These are phyloP conservation scores for Torymus texanus DNA, from an alignment of 2,888 invertebrate genomes.

Conservation along the genomic window DNA sequence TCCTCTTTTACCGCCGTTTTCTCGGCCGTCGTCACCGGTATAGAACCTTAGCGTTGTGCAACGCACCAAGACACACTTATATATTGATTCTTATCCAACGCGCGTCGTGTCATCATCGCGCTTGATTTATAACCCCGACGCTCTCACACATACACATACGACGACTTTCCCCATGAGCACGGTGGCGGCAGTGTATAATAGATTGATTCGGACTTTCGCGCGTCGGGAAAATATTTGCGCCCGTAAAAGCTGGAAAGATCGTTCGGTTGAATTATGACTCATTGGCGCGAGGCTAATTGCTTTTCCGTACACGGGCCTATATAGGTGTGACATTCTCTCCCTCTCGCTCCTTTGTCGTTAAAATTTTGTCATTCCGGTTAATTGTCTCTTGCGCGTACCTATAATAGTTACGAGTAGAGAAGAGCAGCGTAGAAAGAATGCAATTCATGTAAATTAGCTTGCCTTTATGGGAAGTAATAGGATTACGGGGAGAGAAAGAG, in stretches of 20 bases:
- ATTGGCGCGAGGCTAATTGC: neutral
- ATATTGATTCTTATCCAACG: constrained; percentile 15
- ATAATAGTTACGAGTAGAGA: neutral
- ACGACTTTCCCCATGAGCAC: neutral
- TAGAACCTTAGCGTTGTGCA: too few relatives aligned
- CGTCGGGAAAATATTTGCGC: constrained; percentile 9
- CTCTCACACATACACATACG: too few relatives aligned
- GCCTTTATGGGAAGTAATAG: neutral
- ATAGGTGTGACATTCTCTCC: neutral
- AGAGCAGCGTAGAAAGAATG: neutral
- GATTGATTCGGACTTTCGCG: constrained; percentile 1
- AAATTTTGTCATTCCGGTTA: neutral
- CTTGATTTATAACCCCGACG: constrained; percentile 11
- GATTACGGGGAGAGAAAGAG: too few relatives aligned
- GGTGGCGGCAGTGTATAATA: neutral
- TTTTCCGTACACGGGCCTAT: neutral
- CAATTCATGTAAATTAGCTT: constrained; percentile 26
- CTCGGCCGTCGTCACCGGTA: too few relatives aligned
- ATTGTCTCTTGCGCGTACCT: neutral
- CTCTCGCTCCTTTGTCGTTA: constrained; percentile 4
- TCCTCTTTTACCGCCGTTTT: too few relatives aligned
- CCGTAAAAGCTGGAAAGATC: neutral
- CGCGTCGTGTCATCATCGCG: neutral
- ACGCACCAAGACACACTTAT: neutral
- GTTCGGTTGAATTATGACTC: constrained; percentile 8